Evolutionary conservation across 2,113 vertebrate genomes (phyloP).

Genomic region (Brienomyrus longianalis): DNA sequence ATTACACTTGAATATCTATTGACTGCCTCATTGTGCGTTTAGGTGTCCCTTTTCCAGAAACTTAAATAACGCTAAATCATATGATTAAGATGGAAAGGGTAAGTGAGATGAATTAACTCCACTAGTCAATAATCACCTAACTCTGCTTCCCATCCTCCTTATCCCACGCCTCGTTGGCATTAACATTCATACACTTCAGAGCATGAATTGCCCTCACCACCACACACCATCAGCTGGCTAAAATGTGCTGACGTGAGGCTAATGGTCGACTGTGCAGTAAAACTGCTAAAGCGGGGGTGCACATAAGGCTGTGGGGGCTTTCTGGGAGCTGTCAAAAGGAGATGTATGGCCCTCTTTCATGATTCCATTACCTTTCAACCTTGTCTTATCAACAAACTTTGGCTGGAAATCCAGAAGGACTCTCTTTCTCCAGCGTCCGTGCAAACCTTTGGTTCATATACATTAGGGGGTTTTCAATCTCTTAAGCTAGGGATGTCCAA

Average conservation of each 20-base stretch:
- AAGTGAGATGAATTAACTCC: background rate
- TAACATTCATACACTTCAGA: constrained; percentile 2
- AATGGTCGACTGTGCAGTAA: background rate
- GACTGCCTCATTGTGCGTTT: background rate
- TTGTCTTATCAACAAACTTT: constrained; percentile 18
- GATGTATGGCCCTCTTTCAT: constrained; percentile 19
- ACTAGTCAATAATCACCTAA: background rate
- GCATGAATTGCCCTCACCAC: background rate
- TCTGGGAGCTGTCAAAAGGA: constrained; percentile 8
- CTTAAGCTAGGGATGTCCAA: background rate
- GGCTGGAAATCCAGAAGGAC: background rate
- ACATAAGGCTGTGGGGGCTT: background rate
- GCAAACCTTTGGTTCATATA: background rate
- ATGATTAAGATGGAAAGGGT: background rate
- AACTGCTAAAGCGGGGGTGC: background rate
- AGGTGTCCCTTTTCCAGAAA: background rate
- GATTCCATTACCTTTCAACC: constrained; percentile 18
- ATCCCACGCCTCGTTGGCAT: background rate
- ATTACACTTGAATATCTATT: background rate
- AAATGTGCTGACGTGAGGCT: background rate
- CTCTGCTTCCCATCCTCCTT: background rate
- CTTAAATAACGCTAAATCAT: background rate
- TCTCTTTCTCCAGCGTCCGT: constrained; percentile 14
- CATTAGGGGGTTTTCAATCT: constrained; percentile 5
- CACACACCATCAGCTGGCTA: background rate